Percentiles rank a stretch among this genome's conserved stretches.
phyloP scores from a whole-genome alignment of 37 sponge, comb jelly and placozoan genomes.

The Chondrilla cf. caribensis region DNA sequence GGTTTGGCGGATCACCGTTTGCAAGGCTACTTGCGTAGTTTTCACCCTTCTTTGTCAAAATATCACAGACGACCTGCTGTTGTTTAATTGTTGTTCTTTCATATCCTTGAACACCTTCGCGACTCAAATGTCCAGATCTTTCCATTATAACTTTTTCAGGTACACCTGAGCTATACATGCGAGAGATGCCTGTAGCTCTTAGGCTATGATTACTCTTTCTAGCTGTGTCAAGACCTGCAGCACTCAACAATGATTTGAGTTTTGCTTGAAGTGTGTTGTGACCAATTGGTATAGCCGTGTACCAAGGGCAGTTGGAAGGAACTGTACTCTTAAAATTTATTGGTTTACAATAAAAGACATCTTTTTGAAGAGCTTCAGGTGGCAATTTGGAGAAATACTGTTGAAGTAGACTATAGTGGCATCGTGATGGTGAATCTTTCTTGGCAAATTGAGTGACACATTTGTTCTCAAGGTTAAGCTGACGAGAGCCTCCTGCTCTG shows the following conservation, averaged over 20 bases:
- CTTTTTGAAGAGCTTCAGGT: neutral
- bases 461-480: neutral
- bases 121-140: neutral
- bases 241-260: neutral
- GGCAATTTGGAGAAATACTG: neutral
- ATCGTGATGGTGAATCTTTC: neutral
- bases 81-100: neutral
- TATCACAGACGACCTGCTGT: neutral
- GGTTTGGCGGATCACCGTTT: neutral
- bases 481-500: neutral
- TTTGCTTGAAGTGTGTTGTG: neutral
- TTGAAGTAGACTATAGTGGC: neutral
- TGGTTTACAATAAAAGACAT: neutral
- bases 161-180: neutral
- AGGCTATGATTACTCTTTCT: constrained; percentile 8
- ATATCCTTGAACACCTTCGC: neutral
- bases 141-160: constrained; percentile 2
- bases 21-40: neutral
- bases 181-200: neutral
- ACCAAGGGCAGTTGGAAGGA: neutral
- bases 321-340: neutral
- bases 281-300: neutral
- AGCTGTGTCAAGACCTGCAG: neutral
- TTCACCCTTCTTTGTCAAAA: constrained; percentile 1
- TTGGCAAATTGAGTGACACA: neutral